Percentiles rank a stretch among this genome's conserved stretches.
phyloP scores from a whole-genome alignment of 2,113 vertebrate species.

The Gymnogyps californianus region DNA sequence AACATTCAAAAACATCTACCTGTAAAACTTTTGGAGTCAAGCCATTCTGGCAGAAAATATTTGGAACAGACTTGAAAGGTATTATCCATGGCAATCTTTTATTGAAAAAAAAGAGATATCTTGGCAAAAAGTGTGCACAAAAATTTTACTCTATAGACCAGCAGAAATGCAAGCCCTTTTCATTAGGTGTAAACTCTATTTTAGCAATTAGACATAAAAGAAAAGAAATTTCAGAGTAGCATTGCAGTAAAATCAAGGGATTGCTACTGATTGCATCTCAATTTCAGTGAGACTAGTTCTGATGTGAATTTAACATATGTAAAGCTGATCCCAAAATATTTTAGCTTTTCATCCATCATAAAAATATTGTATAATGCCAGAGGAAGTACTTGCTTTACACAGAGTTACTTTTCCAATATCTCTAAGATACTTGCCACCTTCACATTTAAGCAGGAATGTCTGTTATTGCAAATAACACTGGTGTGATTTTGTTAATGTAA shows the following conservation, averaged over 20 bases:
- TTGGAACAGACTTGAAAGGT: background rate
- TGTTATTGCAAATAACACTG: background rate
- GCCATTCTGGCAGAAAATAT: background rate
- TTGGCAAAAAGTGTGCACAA: background rate
- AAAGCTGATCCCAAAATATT: background rate
- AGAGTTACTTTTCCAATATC: background rate
- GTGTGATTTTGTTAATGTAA: background rate
- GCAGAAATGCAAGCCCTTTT: background rate
- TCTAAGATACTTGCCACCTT: background rate
- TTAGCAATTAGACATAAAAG: background rate
- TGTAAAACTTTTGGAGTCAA: background rate
- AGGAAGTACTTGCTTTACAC: background rate
- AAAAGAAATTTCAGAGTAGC: background rate
- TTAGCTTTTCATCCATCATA: background rate
- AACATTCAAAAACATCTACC: background rate
- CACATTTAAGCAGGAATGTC: background rate
- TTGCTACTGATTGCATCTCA: background rate
- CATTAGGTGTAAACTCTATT: background rate
- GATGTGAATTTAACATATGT: background rate
- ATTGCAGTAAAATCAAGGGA: background rate
- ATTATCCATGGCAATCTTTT: background rate
- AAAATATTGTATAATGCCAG: background rate
- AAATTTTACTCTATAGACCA: background rate
- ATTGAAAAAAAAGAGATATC: background rate
- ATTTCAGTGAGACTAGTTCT: background rate